These are phyloP conservation scores for Adelognathus sp. DNA, from an alignment of 2,888 invertebrate species.

Conservation along the genomic window DNA sequence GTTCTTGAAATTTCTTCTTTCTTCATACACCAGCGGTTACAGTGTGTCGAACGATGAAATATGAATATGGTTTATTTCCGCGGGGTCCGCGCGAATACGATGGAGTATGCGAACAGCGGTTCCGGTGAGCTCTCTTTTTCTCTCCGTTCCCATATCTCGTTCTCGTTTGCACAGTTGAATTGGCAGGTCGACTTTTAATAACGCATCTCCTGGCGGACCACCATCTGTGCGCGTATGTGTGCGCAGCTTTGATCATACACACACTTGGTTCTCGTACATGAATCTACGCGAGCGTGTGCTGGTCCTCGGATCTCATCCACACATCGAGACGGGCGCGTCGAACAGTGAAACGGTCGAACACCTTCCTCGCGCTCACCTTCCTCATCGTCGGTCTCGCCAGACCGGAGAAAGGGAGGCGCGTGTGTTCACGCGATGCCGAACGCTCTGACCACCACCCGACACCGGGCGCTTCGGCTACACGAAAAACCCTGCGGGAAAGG, in stretches of 20 bases:
- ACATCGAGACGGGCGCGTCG: constrained; percentile 29
- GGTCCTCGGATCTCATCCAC: constrained; percentile 8
- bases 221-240: not conserved
- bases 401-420: constrained; percentile 45
- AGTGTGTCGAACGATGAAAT: constrained; percentile 50
- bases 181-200: constrained; percentile 62
- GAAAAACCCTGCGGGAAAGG: constrained; percentile 7
- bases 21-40: not conserved
- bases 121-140: constrained; percentile 53
- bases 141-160: constrained; percentile 43
- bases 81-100: constrained; percentile 53
- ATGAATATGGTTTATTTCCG: constrained; percentile 56
- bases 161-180: constrained; percentile 52
- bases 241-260: not conserved
- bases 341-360: constrained; percentile 55
- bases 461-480: not conserved
- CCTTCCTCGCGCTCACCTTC: constrained; percentile 45
- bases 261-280: not conserved
- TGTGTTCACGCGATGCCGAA: constrained; percentile 58
- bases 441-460: constrained; percentile 37
- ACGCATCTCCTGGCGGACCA: constrained; percentile 56
- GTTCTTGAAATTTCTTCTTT: constrained; percentile 35
- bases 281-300: constrained; percentile 7
- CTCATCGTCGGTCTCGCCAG: constrained; percentile 36
- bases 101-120: constrained; percentile 59